Evolutionary conservation across 2,888 invertebrate species (phyloP).

Genomic region (Aromia moschata): DNA sequence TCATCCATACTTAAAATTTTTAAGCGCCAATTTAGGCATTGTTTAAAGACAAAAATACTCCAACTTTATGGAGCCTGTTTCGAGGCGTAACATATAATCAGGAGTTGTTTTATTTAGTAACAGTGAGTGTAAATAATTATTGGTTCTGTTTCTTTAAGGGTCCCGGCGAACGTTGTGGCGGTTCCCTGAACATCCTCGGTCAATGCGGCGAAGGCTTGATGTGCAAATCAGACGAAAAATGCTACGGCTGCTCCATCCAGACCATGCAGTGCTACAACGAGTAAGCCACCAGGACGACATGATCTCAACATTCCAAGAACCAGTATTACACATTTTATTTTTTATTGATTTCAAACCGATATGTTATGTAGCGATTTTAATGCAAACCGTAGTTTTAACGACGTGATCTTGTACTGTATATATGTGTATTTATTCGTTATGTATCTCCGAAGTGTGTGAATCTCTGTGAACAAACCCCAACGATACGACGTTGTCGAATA

Average conservation of each 20-base stretch:
- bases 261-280: slow-evolving; percentile 51
- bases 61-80: too few relatives aligned
- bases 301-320: slow-evolving; percentile 41
- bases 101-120: neutral
- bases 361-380: slow-evolving; percentile 18
- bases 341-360: slow-evolving; percentile 16
- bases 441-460: slow-evolving; percentile 18
- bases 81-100: too few relatives aligned
- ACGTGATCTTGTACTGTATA: slow-evolving; percentile 30
- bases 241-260: slow-evolving; percentile 58
- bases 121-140: neutral
- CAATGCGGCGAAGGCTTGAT: slow-evolving; percentile 58
- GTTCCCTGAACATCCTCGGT: slow-evolving; percentile 53
- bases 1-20: too few relatives aligned
- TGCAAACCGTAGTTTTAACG: slow-evolving; percentile 28
- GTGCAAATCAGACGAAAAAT: slow-evolving; percentile 57
- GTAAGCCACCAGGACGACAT: slow-evolving; percentile 26
- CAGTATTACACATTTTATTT: slow-evolving; percentile 44
- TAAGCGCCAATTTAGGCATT: too few relatives aligned
- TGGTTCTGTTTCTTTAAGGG: slow-evolving; percentile 48
- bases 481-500: slow-evolving; percentile 32
- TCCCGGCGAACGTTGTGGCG: slow-evolving; percentile 59
- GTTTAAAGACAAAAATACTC: neutral
- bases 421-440: slow-evolving; percentile 36
- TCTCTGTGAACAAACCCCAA: slow-evolving; percentile 24